Conservation (phyloP, 2,113 vertebrate species). For the Tetrao urogallus region DNA sequence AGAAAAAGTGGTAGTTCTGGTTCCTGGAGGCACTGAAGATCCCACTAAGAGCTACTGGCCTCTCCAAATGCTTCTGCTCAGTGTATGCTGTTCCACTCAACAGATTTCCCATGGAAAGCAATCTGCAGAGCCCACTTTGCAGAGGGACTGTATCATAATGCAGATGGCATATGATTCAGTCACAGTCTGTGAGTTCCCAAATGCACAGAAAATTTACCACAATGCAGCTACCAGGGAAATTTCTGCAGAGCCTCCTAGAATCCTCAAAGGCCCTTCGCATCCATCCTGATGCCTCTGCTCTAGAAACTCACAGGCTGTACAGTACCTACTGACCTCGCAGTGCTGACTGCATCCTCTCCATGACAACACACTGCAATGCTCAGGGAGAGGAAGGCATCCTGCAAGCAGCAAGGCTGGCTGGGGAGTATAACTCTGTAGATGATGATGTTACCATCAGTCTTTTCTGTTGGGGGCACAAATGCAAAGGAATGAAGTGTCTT, state of each 20-base stretch:
- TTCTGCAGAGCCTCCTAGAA: background rate
- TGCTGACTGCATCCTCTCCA: conserved; percentile 54
- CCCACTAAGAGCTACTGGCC: background rate
- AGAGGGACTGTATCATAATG: background rate
- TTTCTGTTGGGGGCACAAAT: background rate
- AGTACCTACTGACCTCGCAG: background rate
- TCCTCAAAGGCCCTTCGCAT: rapidly evolving
- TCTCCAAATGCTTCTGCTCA: background rate
- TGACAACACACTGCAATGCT: conserved; percentile 43
- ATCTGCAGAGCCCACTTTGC: background rate
- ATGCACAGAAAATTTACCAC: background rate
- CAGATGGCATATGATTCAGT: background rate
- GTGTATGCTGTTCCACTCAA: background rate
- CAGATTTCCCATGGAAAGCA: background rate
- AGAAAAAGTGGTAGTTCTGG: background rate
- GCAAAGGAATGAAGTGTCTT: background rate
- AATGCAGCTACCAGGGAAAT: background rate
- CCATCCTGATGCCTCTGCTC: rapidly evolving
- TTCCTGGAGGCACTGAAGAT: background rate
- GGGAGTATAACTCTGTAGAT: no score
- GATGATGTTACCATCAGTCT: background rate
- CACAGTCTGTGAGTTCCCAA: rapidly evolving
- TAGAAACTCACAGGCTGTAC: background rate
- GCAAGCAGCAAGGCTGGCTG: background rate
- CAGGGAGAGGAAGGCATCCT: background rate